Evolutionary conservation across 1,140 invertebrate species (phyloP), one percentile per base, ranked within the genome.

Genomic region (Zaprionus camerounensis): DNA sequence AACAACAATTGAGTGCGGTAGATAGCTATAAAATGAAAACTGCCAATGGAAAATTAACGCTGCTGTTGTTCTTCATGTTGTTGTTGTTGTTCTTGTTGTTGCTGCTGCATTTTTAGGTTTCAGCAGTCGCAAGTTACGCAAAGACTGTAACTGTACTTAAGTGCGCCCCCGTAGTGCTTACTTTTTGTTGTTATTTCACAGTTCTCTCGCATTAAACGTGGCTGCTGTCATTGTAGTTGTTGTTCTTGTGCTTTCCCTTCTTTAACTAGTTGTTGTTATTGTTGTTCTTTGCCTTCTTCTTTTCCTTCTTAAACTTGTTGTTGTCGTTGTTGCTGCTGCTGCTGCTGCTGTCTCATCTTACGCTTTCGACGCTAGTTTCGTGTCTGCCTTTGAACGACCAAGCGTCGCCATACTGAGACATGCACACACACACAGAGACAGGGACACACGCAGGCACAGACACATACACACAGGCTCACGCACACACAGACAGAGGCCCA

Each of bases 101-200:
- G 36, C 22, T 46, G 61, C 22, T 73, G 46, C n/a, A 44, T 59
- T 56, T 56, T 36, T 64, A 38, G 51, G 62, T 64, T 53, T 64
- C 26, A 53, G 20, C 38, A 28, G 56, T 24, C 51, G 15, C 51
- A 41, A 11, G 31, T 76, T 71, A 76, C 56, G 73, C 73, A 76
- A 75, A 74, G 55, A 66, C 62, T 71, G 73, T 76, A 76, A 71
- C 73, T 76, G 73, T 76, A 76, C 73, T 76, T 71, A 65, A 36
- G 44, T 44, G 34, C 41, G 55, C 49, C 57, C 55, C 44, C 44
- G 66, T 69, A 38, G 31, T 34, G 31, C 28, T 46, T 69, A 44
- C 36, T 71, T 63, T 22, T 62, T 70, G 67, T 70, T 36, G 67
- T 65, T 66, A 20, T 26, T 36, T 12, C 34, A 11, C 31, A 34